A percentile compares a stretch with the other conserved stretches of the same genome.
Conservation (phyloP, 1,140 invertebrate species). For the Drosophila pallidifrons region DNA sequence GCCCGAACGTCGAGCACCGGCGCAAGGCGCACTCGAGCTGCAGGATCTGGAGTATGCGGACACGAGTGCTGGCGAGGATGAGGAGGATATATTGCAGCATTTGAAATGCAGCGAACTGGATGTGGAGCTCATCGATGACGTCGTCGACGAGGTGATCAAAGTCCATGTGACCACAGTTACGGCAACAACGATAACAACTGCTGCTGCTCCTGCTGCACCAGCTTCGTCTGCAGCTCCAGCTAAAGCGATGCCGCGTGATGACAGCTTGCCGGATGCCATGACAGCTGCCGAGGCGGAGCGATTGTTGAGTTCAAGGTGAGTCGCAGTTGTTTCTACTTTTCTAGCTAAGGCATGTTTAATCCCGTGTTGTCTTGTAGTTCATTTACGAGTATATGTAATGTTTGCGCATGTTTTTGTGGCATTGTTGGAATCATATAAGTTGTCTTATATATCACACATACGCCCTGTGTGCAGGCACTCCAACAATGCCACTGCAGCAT, state of each 20-base stretch:
- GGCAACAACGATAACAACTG: background rate
- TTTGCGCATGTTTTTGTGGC: conserved; percentile 1
- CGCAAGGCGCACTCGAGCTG: conserved; percentile 67
- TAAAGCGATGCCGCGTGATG: conserved; percentile 58
- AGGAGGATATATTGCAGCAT: conserved; percentile 84
- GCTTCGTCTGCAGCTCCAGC: conserved; percentile 10
- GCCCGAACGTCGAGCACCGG: conserved; percentile 62
- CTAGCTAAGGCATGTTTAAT: background rate
- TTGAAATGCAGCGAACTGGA: conserved; percentile 77
- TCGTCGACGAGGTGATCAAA: conserved; percentile 77
- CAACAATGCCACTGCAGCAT: background rate
- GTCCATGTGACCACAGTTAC: conserved; percentile 50
- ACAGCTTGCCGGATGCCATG: conserved; percentile 88
- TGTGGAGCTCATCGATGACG: conserved; percentile 59
- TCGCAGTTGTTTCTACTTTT: background rate
- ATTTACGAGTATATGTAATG: background rate
- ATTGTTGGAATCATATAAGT: background rate
- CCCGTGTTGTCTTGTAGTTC: conserved; percentile 4
- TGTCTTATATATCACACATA: background rate
- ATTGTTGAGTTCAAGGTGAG: conserved; percentile 91
- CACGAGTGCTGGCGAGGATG: conserved; percentile 86
- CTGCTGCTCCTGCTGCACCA: conserved; percentile 1
- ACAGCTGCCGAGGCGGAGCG: conserved; percentile 94
- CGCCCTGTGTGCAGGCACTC: background rate
- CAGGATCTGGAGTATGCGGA: conserved; percentile 86